These are phyloP conservation scores for Cistogaster globosa DNA, from an alignment of 2,888 invertebrate species.

Conservation along the genomic window DNA sequence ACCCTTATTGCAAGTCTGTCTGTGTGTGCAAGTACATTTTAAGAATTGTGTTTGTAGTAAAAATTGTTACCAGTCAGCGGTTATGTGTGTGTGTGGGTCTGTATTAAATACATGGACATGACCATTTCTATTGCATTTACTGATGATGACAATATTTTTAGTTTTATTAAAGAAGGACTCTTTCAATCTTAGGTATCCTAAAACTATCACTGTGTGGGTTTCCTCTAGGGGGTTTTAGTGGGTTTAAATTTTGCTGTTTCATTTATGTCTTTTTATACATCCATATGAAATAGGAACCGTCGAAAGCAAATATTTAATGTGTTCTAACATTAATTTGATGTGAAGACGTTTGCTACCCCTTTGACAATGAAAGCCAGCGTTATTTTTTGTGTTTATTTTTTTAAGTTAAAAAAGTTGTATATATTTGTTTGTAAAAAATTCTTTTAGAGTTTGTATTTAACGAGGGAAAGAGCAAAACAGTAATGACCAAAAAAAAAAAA, in stretches of 20 bases:
- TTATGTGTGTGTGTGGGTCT: not conserved
- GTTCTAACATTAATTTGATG: not conserved
- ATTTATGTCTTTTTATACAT: not conserved
- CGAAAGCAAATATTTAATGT: slow-evolving; percentile 44
- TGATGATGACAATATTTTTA: slow-evolving; percentile 16
- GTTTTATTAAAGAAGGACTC: not conserved
- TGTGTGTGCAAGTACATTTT: not conserved
- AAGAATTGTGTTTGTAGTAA: slow-evolving; percentile 6
- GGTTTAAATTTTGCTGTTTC: not conserved
- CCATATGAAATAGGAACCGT: not conserved
- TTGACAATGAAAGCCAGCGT: slow-evolving; percentile 46
- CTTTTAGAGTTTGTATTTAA: slow-evolving; percentile 24
- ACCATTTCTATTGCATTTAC: slow-evolving; percentile 4
- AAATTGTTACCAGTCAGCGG: not conserved
- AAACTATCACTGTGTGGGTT: slow-evolving; percentile 31
- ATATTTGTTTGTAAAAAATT: slow-evolving; percentile 11
- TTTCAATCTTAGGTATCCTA: slow-evolving; percentile 45
- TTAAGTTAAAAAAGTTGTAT: not conserved
- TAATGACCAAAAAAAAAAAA: not conserved
- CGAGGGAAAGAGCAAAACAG: not conserved
- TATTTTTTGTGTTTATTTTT: not conserved
- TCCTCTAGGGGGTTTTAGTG: slow-evolving; percentile 13
- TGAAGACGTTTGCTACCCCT: slow-evolving; percentile 5
- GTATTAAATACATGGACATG: not conserved
- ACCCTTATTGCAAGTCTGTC: slow-evolving; percentile 4